phyloP scores from a whole-genome alignment of 2,113 vertebrate genomes.

The Mastomys coucha region DNA sequence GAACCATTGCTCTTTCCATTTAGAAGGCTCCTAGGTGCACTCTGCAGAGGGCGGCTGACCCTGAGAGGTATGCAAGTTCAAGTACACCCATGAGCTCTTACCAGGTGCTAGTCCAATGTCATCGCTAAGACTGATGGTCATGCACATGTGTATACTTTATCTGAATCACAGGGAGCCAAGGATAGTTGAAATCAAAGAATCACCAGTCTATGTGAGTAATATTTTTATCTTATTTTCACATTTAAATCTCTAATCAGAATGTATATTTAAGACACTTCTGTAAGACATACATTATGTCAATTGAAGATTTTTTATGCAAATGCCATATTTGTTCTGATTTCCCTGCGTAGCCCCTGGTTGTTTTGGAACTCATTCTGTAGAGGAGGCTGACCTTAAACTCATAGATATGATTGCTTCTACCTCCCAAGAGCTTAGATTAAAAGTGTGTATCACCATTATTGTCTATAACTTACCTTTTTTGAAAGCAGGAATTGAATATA shows the following conservation, averaged over 20 bases:
- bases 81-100: not conserved
- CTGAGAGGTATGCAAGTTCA: not conserved
- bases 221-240: not conserved
- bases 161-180: not conserved
- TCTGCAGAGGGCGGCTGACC: not conserved
- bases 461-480: not conserved
- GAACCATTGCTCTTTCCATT: not conserved
- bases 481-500: constrained; percentile 25
- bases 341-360: not conserved
- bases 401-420: not conserved
- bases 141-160: not conserved
- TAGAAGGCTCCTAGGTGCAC: not conserved
- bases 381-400: not conserved
- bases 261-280: not conserved
- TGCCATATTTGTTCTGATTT: constrained; percentile 22
- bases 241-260: not conserved
- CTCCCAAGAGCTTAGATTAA: not conserved
- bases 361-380: not conserved
- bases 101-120: no score
- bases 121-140: not conserved
- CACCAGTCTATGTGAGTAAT: not conserved
- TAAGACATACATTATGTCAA: not conserved
- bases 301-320: constrained; percentile 9
- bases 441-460: not conserved
- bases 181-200: not conserved